Conservation (phyloP, 2,888 invertebrate species). For the Enchytraeus crypticus region DNA sequence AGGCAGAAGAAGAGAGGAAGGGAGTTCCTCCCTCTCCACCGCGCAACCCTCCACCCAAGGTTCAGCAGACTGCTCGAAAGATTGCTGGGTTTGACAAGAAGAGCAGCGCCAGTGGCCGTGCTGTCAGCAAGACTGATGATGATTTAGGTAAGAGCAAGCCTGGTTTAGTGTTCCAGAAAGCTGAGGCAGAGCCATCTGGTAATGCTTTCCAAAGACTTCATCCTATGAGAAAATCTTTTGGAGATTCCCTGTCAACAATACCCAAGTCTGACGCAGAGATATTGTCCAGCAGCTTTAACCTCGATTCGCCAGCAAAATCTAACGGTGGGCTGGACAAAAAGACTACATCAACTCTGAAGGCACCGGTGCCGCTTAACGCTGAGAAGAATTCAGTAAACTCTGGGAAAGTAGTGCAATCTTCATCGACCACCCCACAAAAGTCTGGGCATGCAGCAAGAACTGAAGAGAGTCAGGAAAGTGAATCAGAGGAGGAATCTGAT, state of each 20-base stretch:
- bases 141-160: no score
- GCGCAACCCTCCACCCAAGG: background rate
- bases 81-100: no score
- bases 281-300: background rate
- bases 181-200: background rate
- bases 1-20: background rate
- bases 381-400: no score
- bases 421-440: no score
- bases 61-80: background rate
- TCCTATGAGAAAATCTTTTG: background rate
- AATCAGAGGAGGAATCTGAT: slow-evolving; percentile 5
- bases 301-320: no score
- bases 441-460: background rate
- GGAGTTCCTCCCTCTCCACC: background rate
- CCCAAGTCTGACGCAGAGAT: background rate
- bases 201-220: background rate
- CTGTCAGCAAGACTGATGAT: background rate
- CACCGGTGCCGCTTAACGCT: no score
- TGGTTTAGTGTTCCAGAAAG: slow-evolving; percentile 3
- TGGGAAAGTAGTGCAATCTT: no score
- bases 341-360: no score
- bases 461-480: background rate
- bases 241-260: background rate
- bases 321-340: no score
- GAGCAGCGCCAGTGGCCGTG: no score